These are phyloP conservation scores for Torymus texanus DNA, from an alignment of 2,888 invertebrate species.

Conservation along the genomic window DNA sequence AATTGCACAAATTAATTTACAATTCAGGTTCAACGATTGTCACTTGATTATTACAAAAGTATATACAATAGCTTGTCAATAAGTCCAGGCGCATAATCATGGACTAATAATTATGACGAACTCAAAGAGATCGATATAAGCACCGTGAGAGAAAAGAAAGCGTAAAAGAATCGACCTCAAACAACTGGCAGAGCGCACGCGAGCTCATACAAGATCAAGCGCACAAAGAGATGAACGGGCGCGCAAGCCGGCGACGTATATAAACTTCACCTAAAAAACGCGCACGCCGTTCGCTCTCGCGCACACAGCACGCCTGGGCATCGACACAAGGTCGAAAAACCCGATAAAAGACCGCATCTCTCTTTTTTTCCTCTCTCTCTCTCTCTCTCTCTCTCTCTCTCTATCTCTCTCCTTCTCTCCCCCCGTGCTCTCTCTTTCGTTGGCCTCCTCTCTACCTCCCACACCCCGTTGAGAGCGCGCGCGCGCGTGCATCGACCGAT, in stretches of 20 bases:
- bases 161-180: constrained; percentile 2
- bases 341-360: constrained; percentile 12
- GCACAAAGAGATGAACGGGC: constrained; percentile 10
- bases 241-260: neutral
- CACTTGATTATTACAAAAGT: too few species aligned
- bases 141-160: neutral
- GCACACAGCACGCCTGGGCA: neutral
- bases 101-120: neutral
- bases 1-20: too few species aligned
- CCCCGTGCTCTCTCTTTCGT: constrained; percentile 20
- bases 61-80: neutral
- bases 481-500: constrained; percentile 48
- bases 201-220: constrained; percentile 30
- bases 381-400: too few species aligned
- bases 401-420: too few species aligned
- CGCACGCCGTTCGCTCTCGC: too few species aligned
- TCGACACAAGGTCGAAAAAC: constrained; percentile 38
- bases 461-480: too few species aligned
- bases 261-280: constrained; percentile 29
- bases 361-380: constrained; percentile 12
- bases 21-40: too few species aligned
- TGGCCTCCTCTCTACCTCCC: too few species aligned
- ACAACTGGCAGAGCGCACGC: neutral
- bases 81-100: too few species aligned
- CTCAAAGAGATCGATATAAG: constrained; percentile 1